Conservation (phyloP, 2,888 invertebrate species). For the Stegophylla sp. region DNA sequence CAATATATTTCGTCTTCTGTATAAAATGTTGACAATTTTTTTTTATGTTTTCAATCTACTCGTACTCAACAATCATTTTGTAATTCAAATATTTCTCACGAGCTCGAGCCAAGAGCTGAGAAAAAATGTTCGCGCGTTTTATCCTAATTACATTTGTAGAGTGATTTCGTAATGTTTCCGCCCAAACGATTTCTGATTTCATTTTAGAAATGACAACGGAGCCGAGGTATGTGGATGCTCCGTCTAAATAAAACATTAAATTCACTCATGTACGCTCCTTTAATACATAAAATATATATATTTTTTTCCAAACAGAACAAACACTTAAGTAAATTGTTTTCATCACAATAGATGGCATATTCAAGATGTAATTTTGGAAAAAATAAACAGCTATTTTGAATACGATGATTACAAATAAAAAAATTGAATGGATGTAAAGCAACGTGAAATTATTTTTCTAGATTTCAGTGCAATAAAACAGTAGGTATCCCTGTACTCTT, state of each 20-base stretch:
- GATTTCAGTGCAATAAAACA: too few species aligned
- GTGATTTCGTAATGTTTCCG: too few species aligned
- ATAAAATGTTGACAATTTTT: too few species aligned
- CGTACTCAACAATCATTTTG: too few species aligned
- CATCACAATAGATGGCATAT: not conserved
- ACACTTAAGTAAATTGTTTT: constrained; percentile 9
- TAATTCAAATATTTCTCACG: too few species aligned
- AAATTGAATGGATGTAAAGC: not conserved
- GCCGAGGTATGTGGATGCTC: not conserved
- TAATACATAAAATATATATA: not conserved
- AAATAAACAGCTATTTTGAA: constrained; percentile 3
- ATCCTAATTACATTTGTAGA: too few species aligned
- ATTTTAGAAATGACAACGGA: not conserved
- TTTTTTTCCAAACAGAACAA: not conserved
- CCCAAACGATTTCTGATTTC: not conserved
- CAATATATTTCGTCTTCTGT: too few species aligned
- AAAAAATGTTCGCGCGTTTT: not conserved
- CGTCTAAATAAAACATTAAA: not conserved
- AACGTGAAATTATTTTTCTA: too few species aligned
- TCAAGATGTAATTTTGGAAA: not conserved
- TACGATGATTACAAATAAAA: not conserved
- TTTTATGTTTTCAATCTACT: too few species aligned
- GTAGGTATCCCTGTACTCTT: too few species aligned
- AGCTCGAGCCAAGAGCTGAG: too few species aligned
- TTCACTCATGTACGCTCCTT: not conserved